These are phyloP conservation scores for Imbricaverruca yamaguchii DNA, from an alignment of 2,888 invertebrate species.

Conservation along the genomic window DNA sequence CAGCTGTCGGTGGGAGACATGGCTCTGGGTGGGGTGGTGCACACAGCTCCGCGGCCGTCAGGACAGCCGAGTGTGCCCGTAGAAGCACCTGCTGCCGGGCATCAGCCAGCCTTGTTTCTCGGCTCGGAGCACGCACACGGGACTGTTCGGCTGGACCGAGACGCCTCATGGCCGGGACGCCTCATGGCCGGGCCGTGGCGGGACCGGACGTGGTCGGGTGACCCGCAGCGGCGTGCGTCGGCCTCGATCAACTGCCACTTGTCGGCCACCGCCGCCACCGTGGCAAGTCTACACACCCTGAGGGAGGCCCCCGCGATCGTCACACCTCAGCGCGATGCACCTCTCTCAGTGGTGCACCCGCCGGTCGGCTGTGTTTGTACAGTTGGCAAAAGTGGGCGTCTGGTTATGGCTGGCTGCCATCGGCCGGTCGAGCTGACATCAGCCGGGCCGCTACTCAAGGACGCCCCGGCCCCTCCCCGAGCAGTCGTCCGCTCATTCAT, in stretches of 20 bases:
- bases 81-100: not conserved
- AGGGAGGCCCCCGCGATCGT: no score
- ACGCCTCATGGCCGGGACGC: no score
- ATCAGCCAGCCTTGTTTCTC: not conserved
- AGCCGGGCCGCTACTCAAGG: slow-evolving; percentile 8
- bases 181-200: no score
- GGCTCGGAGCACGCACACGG: no score
- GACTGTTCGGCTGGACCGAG: no score
- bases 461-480: not conserved
- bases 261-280: no score
- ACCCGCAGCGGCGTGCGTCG: no score
- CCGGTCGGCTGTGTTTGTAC: not conserved
- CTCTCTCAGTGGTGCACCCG: not conserved
- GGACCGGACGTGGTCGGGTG: no score
- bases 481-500: not conserved
- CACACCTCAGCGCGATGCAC: no score
- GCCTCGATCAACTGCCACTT: no score
- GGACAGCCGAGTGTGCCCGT: not conserved
- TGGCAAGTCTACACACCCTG: no score
- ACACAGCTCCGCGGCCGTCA: not conserved
- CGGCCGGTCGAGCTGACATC: not conserved
- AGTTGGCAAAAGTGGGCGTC: not conserved
- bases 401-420: not conserved
- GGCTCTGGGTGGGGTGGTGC: not conserved
- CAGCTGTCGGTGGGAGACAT: not conserved